Evolutionary conservation across 2,888 invertebrate genomes (phyloP).

Genomic region (Thumatha senex): DNA sequence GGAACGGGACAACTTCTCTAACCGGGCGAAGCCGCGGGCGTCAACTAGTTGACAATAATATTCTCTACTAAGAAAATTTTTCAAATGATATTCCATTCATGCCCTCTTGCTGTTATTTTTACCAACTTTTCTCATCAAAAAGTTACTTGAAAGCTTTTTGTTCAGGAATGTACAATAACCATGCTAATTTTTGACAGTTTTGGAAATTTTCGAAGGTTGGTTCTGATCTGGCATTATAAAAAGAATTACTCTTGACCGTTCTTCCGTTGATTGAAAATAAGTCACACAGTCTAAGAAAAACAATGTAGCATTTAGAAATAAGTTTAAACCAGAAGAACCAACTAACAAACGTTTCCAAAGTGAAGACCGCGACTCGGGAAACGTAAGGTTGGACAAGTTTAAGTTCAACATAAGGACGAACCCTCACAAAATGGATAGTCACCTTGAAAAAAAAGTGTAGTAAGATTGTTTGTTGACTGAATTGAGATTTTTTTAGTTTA

Average conservation of each 20-base stretch:
- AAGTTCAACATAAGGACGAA: no score
- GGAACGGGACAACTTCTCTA: no score
- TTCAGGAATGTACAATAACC: constrained; percentile 38
- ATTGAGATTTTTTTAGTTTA: no score
- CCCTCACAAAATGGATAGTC: no score
- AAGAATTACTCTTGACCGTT: constrained; percentile 2
- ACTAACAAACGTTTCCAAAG: background rate
- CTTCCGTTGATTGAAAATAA: background rate
- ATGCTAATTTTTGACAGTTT: constrained; percentile 23
- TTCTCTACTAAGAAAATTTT: constrained; percentile 17
- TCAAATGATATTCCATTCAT: constrained; percentile 30
- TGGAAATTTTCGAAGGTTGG: constrained; percentile 9
- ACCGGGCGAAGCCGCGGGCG: no score
- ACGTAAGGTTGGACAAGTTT: no score
- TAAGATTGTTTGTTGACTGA: no score
- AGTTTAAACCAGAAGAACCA: background rate
- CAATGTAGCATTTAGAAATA: background rate
- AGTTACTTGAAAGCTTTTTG: constrained; percentile 24
- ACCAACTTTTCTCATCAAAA: constrained; percentile 43
- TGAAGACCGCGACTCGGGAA: no score
- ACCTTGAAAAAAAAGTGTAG: no score
- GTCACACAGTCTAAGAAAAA: background rate
- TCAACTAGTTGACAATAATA: no score
- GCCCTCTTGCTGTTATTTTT: constrained; percentile 22
- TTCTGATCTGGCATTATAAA: background rate